Percentiles rank a stretch among this genome's conserved stretches.
Conservation (phyloP, 2,113 vertebrate species). For the Sciurus niger region DNA sequence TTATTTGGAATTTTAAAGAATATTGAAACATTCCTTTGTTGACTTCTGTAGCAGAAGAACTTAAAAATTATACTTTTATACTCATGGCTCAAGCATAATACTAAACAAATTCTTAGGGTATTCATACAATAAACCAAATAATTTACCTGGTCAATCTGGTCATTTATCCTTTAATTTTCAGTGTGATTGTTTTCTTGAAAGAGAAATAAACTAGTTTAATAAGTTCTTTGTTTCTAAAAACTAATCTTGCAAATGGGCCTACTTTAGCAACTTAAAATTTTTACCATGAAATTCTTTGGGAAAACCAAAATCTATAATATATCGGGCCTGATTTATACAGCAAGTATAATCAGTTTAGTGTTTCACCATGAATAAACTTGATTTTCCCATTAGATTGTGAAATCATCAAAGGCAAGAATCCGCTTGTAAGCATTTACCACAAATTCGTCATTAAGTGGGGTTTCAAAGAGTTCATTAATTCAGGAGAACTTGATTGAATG, state of each 20-base stretch:
- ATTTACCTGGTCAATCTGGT: neutral
- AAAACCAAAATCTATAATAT: neutral
- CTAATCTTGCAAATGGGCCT: neutral
- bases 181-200: slow-evolving; percentile 25
- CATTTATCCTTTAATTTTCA: slow-evolving; percentile 61
- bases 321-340: neutral
- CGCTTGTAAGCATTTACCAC: neutral
- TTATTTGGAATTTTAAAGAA: slow-evolving; percentile 61
- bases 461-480: slow-evolving; percentile 62
- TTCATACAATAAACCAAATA: neutral
- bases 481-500: neutral
- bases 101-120: slow-evolving; percentile 36
- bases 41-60: slow-evolving; percentile 46
- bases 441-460: neutral
- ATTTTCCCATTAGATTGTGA: slow-evolving; percentile 35
- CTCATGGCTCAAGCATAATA: slow-evolving; percentile 53
- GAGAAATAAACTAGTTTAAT: slow-evolving; percentile 56
- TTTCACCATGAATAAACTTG: slow-evolving; percentile 18
- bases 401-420: slow-evolving; percentile 42
- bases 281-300: neutral
- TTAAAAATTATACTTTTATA: slow-evolving; percentile 50
- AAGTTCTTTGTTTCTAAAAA: slow-evolving; percentile 57
- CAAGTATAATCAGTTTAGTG: neutral
- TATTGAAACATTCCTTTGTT: slow-evolving; percentile 24
- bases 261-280: slow-evolving; percentile 19